Base-by-base conservation (phyloP, 2,797 vertebrate genomes). In the Diglossa cyanea region DNA sequence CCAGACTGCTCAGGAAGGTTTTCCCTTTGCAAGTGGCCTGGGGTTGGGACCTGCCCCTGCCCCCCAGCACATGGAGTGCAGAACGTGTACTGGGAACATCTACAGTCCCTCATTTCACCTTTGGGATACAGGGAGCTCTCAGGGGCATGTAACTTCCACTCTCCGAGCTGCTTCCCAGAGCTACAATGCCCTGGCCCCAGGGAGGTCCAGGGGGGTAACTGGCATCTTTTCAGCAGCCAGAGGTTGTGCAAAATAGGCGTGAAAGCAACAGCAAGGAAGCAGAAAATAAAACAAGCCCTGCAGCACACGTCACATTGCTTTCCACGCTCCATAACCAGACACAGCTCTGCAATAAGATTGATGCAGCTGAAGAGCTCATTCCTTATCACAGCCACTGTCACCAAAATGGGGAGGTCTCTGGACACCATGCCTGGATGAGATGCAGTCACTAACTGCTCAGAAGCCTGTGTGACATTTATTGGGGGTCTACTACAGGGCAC, bases 61-160 rank as follows among this genome's bases (percentile, higher is more conserved):
- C 10, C 33, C 51, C 31, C 10, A 17, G 54, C 50, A 53, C 8
- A 2, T 1, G 13, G 55, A 45, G 17, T 0, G 5, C 67, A 84
- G 53, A 76, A 75, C 20, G 5, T 0, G 13, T 1, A 15, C 5
- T 0, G 0, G 73, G 31, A 48, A 60, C 26, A 26, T 33, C 8
- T 33, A 40, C 66, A 57, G 26, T 23, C 37, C 50, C 40, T 28
- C 0, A 2, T 53, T 62, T 70, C 30, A 51, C 44, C 23, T 63
- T 28, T 50, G 47, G 35, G 37, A 23, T 45, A 35, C 55, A 39
- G 39, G 17, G 33, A 68, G 18, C 45, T 51, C 37, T 47, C 17
- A 3, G 3, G 0, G 4, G 44, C 35, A 10, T 45, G n/a, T 15
- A 47, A n/a, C 16, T 83, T 44, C 51, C 30, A 8, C 61, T 33